Evolutionary conservation across 1,140 invertebrate species (phyloP).

Genomic region (Reticulitermes speratus): DNA sequence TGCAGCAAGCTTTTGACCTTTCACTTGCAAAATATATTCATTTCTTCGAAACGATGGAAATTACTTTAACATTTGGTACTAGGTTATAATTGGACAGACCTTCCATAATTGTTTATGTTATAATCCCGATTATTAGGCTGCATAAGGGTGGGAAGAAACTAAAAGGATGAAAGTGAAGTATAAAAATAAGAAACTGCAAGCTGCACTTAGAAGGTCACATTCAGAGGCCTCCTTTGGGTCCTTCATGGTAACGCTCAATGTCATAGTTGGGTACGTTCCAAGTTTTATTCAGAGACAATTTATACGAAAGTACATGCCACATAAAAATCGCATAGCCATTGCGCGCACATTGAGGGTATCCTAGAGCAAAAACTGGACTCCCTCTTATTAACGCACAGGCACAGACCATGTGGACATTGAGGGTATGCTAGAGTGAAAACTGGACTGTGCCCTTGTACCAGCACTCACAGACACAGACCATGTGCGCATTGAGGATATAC

Average conservation of each 20-base stretch:
- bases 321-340: not conserved
- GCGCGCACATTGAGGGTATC: too few relatives aligned
- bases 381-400: too few relatives aligned
- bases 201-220: not conserved
- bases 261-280: not conserved
- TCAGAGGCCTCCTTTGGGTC: not conserved
- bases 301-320: not conserved
- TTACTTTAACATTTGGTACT: not conserved
- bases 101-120: not conserved
- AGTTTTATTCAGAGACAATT: constrained; percentile 13
- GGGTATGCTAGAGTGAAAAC: too few relatives aligned
- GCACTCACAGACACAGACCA: too few relatives aligned
- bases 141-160: not conserved
- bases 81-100: not conserved
- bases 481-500: too few relatives aligned
- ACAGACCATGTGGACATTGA: too few relatives aligned
- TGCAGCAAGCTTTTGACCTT: not conserved
- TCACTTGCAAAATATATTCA: too few relatives aligned
- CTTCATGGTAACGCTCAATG: not conserved
- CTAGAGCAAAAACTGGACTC: too few relatives aligned
- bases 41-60: not conserved
- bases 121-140: not conserved
- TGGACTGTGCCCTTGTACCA: too few relatives aligned
- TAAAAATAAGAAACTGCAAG: not conserved
- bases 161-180: not conserved